phyloP scores from a whole-genome alignment of 2,888 invertebrate species.

The Smittia aterrima region DNA sequence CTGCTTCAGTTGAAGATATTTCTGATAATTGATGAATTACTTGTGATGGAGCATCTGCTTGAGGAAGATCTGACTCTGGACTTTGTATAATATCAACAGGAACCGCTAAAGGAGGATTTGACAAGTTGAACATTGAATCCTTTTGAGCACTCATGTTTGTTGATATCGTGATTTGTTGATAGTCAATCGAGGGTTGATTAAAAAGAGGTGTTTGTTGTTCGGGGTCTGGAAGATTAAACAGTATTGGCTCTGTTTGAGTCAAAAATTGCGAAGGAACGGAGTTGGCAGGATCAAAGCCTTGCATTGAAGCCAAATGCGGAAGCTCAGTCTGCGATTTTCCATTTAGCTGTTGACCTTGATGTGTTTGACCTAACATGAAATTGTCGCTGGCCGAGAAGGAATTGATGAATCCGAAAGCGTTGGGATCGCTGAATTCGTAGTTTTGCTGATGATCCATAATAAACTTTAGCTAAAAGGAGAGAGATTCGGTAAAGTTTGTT shows the following conservation, averaged over 20 bases:
- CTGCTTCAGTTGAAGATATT: background rate
- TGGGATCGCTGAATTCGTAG: background rate
- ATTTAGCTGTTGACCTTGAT: background rate
- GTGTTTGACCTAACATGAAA: background rate
- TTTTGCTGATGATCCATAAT: slow-evolving; percentile 15
- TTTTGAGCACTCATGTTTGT: background rate
- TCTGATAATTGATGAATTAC: background rate
- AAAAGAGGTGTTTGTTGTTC: background rate
- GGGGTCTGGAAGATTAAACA: background rate
- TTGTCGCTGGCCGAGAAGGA: background rate
- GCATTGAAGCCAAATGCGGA: background rate
- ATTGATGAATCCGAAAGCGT: background rate
- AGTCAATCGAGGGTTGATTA: background rate
- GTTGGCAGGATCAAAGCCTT: background rate
- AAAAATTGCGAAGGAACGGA: background rate
- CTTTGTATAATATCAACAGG: background rate
- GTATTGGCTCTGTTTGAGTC: background rate
- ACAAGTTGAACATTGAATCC: background rate
- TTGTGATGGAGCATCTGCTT: background rate
- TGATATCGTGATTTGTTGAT: background rate
- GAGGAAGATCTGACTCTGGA: background rate
- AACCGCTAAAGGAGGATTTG: background rate
- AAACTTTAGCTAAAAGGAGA: background rate
- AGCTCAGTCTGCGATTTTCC: background rate
- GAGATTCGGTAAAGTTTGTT: background rate